Evolutionary conservation across 2,113 vertebrate species (phyloP).

Genomic region (Sorex fumeus): DNA sequence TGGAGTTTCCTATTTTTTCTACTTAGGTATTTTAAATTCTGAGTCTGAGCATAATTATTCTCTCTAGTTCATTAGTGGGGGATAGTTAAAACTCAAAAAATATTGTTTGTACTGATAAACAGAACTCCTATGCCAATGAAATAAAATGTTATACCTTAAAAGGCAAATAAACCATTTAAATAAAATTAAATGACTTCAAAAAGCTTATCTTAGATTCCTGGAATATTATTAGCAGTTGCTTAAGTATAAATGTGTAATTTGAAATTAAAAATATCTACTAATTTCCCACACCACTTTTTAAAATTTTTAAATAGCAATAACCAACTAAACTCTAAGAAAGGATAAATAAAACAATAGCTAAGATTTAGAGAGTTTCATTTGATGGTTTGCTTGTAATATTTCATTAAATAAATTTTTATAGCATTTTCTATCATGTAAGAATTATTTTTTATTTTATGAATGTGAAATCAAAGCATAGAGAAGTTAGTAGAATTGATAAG

Average conservation of each 20-base stretch:
- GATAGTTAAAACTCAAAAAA: not conserved
- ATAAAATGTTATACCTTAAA: not conserved
- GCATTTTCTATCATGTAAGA: not conserved
- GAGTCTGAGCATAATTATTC: too few species aligned
- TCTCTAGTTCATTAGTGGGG: too few species aligned
- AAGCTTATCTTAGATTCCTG: not conserved
- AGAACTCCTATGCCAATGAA: not conserved
- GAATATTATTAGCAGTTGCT: not conserved
- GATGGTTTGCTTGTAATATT: not conserved
- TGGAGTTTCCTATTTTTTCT: too few species aligned
- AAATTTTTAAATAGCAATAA: not conserved
- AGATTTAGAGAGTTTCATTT: not conserved
- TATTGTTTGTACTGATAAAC: not conserved
- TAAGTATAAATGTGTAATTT: not conserved
- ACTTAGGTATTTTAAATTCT: too few species aligned
- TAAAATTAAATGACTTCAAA: not conserved
- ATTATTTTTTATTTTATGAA: conserved; percentile 37
- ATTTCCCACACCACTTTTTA: not conserved
- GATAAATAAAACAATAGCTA: not conserved
- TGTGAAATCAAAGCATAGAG: not conserved
- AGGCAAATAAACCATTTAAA: conserved; percentile 30
- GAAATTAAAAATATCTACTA: conserved; percentile 10
- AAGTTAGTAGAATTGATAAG: not conserved
- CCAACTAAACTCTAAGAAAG: not conserved
- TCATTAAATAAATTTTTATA: conserved; percentile 27